Conservation (phyloP, 2,797 vertebrate genomes). For the Helarctos malayanus region DNA sequence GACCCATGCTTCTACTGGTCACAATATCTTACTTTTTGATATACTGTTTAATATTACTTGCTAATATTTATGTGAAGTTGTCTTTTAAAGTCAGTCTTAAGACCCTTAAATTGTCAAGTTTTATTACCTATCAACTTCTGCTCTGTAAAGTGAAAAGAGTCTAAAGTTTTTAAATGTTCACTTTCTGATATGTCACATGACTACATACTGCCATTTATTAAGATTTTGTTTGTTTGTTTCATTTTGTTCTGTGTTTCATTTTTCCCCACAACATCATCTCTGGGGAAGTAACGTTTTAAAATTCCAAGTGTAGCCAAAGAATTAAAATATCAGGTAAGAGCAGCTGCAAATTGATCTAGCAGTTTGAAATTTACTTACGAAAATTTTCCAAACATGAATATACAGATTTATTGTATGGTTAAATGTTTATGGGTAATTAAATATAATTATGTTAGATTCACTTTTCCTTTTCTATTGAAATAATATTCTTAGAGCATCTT, state of each 20-base stretch:
- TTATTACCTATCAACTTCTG: conserved; percentile 26
- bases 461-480: conserved; percentile 47
- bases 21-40: conserved; percentile 4
- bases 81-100: neutral
- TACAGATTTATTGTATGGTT: neutral
- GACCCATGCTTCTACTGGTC: neutral
- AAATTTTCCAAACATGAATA: conserved; percentile 27
- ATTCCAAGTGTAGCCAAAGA: neutral
- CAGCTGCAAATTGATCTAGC: neutral
- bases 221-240: neutral
- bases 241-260: neutral
- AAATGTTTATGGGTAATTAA: conserved; percentile 21
- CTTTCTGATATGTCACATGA: conserved; percentile 12
- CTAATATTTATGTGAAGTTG: conserved; percentile 20
- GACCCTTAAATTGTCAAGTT: neutral
- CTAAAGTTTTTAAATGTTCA: neutral
- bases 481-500: conserved; percentile 44
- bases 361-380: conserved; percentile 21
- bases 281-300: conserved; percentile 1
- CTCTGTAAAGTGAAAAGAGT: neutral
- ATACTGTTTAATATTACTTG: neutral
- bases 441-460: conserved; percentile 35
- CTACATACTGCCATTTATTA: neutral
- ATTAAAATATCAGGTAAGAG: conserved; percentile 18
- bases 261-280: neutral